Conservation (phyloP, 1,140 invertebrate species). For the Euglossa dilemma region DNA sequence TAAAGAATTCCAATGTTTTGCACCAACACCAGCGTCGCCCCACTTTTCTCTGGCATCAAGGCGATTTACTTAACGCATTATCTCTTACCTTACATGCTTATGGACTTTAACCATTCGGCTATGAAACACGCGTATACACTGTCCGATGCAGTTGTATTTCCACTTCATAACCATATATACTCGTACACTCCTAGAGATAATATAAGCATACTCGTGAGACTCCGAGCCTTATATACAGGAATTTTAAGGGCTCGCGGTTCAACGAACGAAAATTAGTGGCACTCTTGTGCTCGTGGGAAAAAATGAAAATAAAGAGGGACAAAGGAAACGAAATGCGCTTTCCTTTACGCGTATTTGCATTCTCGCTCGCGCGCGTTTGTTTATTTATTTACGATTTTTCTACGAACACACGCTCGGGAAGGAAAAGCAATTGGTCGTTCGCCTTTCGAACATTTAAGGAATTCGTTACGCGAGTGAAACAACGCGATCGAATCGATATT, state of each 20-base stretch:
- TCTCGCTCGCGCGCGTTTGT: too few relatives aligned
- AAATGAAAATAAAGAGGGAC: too few relatives aligned
- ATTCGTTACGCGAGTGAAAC: conserved; percentile 24
- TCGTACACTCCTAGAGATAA: background rate
- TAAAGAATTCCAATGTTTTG: conserved; percentile 62
- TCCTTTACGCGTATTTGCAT: too few relatives aligned
- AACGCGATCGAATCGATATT: conserved; percentile 40
- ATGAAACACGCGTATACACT: conserved; percentile 4
- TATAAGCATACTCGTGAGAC: background rate
- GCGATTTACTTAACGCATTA: conserved; percentile 59
- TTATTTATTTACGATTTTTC: too few relatives aligned
- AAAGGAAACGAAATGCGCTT: too few relatives aligned
- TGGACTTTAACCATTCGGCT: conserved; percentile 25
- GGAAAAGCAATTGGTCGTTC: background rate
- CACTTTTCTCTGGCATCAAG: conserved; percentile 19
- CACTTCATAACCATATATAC: background rate
- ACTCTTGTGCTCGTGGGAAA: background rate
- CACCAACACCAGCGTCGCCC: conserved; percentile 30
- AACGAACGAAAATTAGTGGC: background rate
- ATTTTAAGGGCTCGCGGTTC: background rate
- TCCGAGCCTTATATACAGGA: background rate
- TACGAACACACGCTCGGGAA: background rate
- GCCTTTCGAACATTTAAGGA: background rate
- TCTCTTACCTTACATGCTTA: conserved; percentile 47
- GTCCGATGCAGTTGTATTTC: background rate